Evolutionary conservation across 2,113 vertebrate genomes (phyloP), one percentile per base, ranked within the genome.

Genomic region (Emydura subglobosa): DNA sequence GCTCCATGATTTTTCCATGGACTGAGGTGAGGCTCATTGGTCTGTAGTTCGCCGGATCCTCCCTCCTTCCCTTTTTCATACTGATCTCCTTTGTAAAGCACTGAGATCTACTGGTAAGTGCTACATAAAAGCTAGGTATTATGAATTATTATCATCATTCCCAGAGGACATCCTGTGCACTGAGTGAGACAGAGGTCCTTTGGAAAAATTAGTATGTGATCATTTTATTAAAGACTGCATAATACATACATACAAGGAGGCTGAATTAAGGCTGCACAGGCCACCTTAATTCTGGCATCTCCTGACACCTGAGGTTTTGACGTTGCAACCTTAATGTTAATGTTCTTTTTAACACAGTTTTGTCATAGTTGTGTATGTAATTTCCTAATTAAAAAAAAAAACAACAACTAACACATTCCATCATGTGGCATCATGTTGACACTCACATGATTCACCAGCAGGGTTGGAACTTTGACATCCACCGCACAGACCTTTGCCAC

Each of bases 261-360:
- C 42, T 42, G 91, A 90, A 95, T 90, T 94, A 91, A 95, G 88
- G 39, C 34, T 17, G 90, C 82, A 84, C 14, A 42, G 55, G 80
- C n/a, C 96, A 91, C 95, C 72, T 55, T 83, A 92, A 94, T 94
- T 50, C 65, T 82, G 39, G 78, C 7, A 89, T 79, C 90, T 95
- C 49, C 50, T 91, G 42, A 31, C 4, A 47, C n/a, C 9, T 8
- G 34, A 80, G 44, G 29, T 59, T 51, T 82, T 78, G 24, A 78
- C 27, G 47, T 78, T 47, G 25, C 42, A 27, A 47, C 74, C 74
- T 16, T 78, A 44, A 47, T 47, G 19, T 47, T 44, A 53, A 53
- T 53, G 51, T 53, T 53, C 51, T 24, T 8, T 47, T 47, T 78
- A 78, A 47, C 74, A 74, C 39, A 47, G 42, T 78, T 78, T 39